These are phyloP conservation scores for Ormyrus pomaceus DNA, from an alignment of 2,888 invertebrate species.

Conservation along the genomic window DNA sequence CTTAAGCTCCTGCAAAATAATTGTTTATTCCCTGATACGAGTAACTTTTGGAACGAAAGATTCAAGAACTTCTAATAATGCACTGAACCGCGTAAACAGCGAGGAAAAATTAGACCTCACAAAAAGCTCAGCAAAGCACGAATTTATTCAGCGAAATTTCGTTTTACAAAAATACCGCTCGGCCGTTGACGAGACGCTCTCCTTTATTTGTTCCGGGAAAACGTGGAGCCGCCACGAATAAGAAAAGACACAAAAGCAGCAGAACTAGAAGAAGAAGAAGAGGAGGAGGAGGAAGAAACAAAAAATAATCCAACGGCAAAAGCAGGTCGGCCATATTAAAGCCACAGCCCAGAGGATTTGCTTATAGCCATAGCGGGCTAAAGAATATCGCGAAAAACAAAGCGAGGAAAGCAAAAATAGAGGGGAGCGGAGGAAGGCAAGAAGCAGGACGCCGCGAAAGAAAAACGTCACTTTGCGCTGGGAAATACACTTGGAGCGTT, in stretches of 20 bases:
- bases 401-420: background rate
- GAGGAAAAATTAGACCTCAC: background rate
- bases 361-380: conserved; percentile 15
- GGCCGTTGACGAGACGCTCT: conserved; percentile 20
- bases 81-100: no score
- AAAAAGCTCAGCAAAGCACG: conserved; percentile 6
- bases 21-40: no score
- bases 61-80: no score
- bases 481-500: conserved; percentile 12
- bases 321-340: conserved; percentile 39
- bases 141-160: conserved; percentile 7
- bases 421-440: background rate
- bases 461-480: conserved; percentile 3
- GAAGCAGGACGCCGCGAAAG: background rate
- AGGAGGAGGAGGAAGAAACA: conserved; percentile 10
- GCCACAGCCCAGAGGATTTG: conserved; percentile 25
- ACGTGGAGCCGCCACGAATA: background rate
- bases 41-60: no score
- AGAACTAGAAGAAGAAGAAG: background rate
- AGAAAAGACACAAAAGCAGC: background rate
- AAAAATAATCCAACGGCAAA: conserved; percentile 32
- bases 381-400: conserved; percentile 27
- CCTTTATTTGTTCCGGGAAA: conserved; percentile 16
- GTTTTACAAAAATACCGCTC: background rate
- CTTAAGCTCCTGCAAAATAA: no score